Evolutionary conservation across 2,113 vertebrate genomes (phyloP).

Genomic region (Oreotrochilus melanogaster): DNA sequence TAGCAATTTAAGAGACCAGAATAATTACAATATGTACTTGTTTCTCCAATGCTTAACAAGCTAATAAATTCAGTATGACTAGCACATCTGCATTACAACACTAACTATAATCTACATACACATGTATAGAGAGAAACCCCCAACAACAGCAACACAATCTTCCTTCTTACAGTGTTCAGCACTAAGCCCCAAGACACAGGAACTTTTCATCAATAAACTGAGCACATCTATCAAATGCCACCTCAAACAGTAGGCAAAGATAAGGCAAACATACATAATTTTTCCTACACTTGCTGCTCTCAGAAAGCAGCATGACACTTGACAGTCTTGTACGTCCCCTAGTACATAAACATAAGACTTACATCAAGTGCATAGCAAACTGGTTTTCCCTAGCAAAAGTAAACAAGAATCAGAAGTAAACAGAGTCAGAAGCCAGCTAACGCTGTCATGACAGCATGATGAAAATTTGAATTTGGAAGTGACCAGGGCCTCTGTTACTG

Average conservation of each 20-base stretch:
- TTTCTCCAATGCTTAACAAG: neutral
- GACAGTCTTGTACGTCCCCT: neutral
- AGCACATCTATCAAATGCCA: fast-evolving
- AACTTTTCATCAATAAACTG: neutral
- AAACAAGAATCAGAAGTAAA: neutral
- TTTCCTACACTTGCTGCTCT: neutral
- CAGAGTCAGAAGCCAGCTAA: neutral
- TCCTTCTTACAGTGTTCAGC: neutral
- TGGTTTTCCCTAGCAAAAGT: neutral
- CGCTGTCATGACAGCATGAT: neutral
- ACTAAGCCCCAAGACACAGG: neutral
- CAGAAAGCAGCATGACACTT: neutral
- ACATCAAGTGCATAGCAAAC: neutral
- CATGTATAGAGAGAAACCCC: neutral
- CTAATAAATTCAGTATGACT: neutral
- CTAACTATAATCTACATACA: neutral
- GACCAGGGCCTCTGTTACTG: fast-evolving
- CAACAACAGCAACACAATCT: neutral
- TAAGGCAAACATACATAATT: neutral
- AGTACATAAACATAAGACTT: neutral
- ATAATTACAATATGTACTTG: constrained; percentile 4
- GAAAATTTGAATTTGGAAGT: neutral
- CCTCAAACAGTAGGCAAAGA: neutral
- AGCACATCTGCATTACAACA: neutral
- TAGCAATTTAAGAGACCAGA: constrained; percentile 5